phyloP scores from a whole-genome alignment of 2,113 vertebrate species.

The Percina caprodes region DNA sequence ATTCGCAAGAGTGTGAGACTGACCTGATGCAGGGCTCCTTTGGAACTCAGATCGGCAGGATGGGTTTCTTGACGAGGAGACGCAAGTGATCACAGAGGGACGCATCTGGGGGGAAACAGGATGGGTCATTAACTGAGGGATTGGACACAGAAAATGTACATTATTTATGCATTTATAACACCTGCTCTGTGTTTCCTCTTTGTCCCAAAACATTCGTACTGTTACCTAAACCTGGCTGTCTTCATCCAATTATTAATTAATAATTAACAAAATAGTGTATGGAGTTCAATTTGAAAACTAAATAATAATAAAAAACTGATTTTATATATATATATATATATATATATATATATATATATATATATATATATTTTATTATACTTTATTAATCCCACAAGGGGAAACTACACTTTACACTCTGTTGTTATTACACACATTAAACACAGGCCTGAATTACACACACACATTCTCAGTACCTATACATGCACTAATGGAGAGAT shows the following conservation, averaged over 20 bases:
- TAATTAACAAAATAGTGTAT: not conserved
- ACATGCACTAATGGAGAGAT: too few relatives aligned
- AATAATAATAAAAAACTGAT: conserved; percentile 38
- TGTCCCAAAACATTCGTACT: not conserved
- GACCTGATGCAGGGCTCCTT: conserved; percentile 76
- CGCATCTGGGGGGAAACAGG: conserved; percentile 78
- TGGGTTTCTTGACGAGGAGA: conserved; percentile 77
- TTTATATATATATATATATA: too few relatives aligned
- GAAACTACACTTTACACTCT: too few relatives aligned
- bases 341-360: too few relatives aligned
- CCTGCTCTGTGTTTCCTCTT: not conserved
- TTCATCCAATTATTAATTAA: not conserved
- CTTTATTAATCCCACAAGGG: too few relatives aligned
- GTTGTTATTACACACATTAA: too few relatives aligned
- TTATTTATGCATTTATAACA: not conserved
- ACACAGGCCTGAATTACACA: too few relatives aligned
- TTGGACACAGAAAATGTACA: too few relatives aligned
- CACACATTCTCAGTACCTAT: too few relatives aligned
- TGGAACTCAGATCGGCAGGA: conserved; percentile 63
- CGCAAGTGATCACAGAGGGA: conserved; percentile 86
- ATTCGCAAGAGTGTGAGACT: conserved; percentile 35
- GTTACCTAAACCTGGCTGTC: conserved; percentile 6
- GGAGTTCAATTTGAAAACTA: conserved; percentile 20
- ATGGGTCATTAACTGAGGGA: not conserved
- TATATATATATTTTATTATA: too few relatives aligned